A percentile compares a stretch with the other conserved stretches of the same genome.
Conservation (phyloP, 37 sponge, comb jelly and placozoan species). For the Hormiphora californensis region DNA sequence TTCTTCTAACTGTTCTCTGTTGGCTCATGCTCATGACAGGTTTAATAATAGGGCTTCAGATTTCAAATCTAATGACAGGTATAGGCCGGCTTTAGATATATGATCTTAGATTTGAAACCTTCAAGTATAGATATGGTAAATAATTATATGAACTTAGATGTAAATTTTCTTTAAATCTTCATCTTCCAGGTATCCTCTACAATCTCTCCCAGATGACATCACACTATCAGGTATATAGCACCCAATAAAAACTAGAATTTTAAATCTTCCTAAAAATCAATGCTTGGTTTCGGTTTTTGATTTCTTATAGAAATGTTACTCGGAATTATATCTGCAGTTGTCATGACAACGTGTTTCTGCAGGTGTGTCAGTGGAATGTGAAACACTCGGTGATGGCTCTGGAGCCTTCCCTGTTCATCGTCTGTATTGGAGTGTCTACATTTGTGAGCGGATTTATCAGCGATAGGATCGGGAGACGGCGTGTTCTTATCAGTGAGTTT, state of each 20-base stretch:
- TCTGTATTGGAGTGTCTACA: background rate
- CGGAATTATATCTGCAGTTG: no score
- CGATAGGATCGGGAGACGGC: background rate
- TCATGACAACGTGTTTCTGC: no score
- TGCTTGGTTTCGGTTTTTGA: no score
- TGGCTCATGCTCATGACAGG: constrained; percentile 20
- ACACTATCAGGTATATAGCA: background rate
- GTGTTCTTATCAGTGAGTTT: background rate
- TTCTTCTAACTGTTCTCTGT: background rate
- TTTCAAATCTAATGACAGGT: no score
- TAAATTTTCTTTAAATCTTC: no score
- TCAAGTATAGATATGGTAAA: no score
- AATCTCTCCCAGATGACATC: background rate
- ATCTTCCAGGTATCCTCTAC: background rate
- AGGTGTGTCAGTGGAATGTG: background rate
- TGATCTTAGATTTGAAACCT: no score
- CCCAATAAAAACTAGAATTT: no score
- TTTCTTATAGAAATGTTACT: no score
- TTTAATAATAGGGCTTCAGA: background rate
- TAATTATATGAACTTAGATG: no score
- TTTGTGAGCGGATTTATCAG: background rate
- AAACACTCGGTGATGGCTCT: background rate
- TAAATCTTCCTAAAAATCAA: no score
- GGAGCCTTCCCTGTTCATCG: background rate
- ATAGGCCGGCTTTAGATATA: no score